Conservation (phyloP, 2,888 invertebrate genomes). For the Imbricaverruca yamaguchii region DNA sequence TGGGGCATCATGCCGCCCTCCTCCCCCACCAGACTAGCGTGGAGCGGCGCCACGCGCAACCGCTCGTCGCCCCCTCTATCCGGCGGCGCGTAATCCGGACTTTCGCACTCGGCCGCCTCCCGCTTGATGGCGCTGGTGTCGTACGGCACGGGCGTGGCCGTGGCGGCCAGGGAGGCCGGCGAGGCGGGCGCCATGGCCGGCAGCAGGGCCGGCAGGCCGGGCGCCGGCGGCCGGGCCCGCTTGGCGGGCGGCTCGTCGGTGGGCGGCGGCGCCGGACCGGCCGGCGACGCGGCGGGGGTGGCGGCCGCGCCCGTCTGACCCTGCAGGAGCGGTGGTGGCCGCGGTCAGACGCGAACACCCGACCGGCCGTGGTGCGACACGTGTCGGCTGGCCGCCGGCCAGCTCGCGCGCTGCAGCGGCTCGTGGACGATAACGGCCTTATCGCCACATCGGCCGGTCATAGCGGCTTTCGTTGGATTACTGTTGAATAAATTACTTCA, state of each 20-base stretch:
- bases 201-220: background rate
- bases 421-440: too few species aligned
- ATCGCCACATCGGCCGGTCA: too few species aligned
- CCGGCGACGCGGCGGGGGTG: background rate
- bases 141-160: background rate
- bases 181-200: background rate
- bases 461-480: too few species aligned
- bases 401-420: too few species aligned
- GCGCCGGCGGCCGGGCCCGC: background rate
- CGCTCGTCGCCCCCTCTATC: slow-evolving; percentile 5
- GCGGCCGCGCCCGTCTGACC: background rate
- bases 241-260: background rate
- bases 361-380: too few species aligned
- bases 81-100: background rate
- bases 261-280: background rate
- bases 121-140: slow-evolving; percentile 2
- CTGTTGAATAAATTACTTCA: too few species aligned
- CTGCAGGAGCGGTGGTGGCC: background rate
- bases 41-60: background rate
- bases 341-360: background rate
- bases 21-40: background rate
- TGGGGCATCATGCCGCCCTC: background rate
- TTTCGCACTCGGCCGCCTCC: background rate
- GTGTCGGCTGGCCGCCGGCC: too few species aligned
- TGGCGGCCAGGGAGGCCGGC: background rate